Evolutionary conservation across 2,888 invertebrate genomes (phyloP).

Genomic region (Strigamia maritima): DNA sequence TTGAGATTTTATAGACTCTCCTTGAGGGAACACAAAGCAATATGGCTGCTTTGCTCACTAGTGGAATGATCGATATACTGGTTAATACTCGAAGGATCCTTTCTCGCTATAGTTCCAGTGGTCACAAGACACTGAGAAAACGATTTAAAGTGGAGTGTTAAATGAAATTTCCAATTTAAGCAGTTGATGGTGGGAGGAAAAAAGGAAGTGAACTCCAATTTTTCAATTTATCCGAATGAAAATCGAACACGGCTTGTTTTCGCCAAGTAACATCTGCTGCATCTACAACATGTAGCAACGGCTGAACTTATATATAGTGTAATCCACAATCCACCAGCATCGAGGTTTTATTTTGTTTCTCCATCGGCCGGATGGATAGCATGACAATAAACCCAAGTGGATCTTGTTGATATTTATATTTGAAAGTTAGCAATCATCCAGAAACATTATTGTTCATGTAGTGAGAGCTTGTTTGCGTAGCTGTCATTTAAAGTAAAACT

Average conservation of each 20-base stretch:
- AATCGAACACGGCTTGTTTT: conserved; percentile 5
- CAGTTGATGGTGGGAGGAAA: not conserved
- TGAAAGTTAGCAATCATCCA: not conserved
- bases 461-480: too few species aligned
- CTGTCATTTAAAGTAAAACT: too few species aligned
- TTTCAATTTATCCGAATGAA: not conserved
- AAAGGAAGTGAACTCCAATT: not conserved
- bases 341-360: not conserved
- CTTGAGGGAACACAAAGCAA: conserved; percentile 5
- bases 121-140: not conserved
- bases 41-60: conserved; percentile 5
- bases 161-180: not conserved
- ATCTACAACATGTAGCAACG: conserved; percentile 4
- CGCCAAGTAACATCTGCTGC: conserved; percentile 1
- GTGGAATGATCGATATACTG: conserved; percentile 1
- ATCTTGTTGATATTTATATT: not conserved
- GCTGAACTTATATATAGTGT: not conserved
- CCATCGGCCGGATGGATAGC: not conserved
- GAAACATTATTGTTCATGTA: too few species aligned
- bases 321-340: not conserved
- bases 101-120: not conserved
- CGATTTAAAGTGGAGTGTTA: conserved; percentile 3
- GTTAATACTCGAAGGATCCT: not conserved
- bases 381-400: not conserved
- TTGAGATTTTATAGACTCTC: conserved; percentile 3